phyloP scores from a whole-genome alignment of 2,888 invertebrate species.

The Meiosimyza decipiens region DNA sequence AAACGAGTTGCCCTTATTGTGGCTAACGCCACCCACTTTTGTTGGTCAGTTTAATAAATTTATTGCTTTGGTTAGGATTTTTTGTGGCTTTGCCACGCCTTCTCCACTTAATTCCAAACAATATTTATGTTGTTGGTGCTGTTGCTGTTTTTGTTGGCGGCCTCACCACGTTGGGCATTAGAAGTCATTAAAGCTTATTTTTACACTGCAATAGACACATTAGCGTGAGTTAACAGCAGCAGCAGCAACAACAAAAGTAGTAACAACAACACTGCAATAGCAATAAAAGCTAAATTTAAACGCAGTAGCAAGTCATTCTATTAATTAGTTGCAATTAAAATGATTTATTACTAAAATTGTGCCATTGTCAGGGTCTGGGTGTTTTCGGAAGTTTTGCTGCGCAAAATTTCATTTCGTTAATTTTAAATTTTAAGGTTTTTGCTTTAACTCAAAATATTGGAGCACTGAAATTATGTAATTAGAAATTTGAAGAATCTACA shows the following conservation, averaged over 20 bases:
- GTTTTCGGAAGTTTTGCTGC: no score
- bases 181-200: slow-evolving; percentile 1
- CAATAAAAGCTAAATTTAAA: background rate
- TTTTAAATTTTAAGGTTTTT: no score
- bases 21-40: background rate
- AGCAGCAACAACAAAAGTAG: background rate
- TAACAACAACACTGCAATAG: background rate
- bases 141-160: slow-evolving; percentile 17
- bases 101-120: no score
- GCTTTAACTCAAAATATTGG: no score
- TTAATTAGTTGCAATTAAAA: no score
- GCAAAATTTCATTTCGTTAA: no score
- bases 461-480: no score
- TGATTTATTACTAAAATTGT: no score
- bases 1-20: no score
- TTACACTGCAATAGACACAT: background rate
- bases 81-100: slow-evolving; percentile 26
- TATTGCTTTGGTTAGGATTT: slow-evolving; percentile 18
- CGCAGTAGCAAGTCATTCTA: background rate
- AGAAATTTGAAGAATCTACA: no score
- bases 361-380: no score
- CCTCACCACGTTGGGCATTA: background rate
- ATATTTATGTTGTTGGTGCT: background rate
- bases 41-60: slow-evolving; percentile 27
- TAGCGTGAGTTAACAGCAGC: background rate